These are phyloP conservation scores for Rhinichthys klamathensis DNA, from an alignment of 2,113 vertebrate species.

Conservation along the genomic window DNA sequence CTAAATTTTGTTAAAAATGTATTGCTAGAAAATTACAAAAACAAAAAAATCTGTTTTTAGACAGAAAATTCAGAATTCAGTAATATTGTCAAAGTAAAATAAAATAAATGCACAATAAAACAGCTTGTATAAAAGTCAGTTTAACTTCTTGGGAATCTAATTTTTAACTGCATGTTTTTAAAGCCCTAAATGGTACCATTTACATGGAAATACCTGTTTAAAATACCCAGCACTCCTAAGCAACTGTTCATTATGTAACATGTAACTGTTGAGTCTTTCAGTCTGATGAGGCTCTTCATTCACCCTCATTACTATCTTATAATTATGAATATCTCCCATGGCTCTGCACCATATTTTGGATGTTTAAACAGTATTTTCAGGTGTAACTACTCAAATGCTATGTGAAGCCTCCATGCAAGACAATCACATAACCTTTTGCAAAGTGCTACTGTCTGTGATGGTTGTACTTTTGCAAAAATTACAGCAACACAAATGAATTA, in stretches of 20 bases:
- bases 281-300: not conserved
- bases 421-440: not conserved
- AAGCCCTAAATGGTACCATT: not conserved
- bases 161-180: not conserved
- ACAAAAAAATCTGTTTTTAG: not conserved
- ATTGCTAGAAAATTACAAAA: too few species aligned
- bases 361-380: slow-evolving; percentile 12
- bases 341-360: slow-evolving; percentile 14
- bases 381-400: not conserved
- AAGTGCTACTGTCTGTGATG: not conserved
- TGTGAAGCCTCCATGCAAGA: not conserved
- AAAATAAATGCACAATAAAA: not conserved
- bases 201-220: not conserved
- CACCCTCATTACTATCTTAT: slow-evolving; percentile 7
- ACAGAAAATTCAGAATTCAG: too few species aligned
- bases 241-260: not conserved
- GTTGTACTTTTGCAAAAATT: not conserved
- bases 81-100: too few species aligned
- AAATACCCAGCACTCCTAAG: not conserved
- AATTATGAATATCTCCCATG: slow-evolving; percentile 23
- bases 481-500: not conserved
- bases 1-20: too few species aligned
- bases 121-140: not conserved
- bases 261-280: not conserved
- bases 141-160: not conserved